Evolutionary conservation across 2,888 invertebrate species (phyloP).

Genomic region (Drosophila anomelani): DNA sequence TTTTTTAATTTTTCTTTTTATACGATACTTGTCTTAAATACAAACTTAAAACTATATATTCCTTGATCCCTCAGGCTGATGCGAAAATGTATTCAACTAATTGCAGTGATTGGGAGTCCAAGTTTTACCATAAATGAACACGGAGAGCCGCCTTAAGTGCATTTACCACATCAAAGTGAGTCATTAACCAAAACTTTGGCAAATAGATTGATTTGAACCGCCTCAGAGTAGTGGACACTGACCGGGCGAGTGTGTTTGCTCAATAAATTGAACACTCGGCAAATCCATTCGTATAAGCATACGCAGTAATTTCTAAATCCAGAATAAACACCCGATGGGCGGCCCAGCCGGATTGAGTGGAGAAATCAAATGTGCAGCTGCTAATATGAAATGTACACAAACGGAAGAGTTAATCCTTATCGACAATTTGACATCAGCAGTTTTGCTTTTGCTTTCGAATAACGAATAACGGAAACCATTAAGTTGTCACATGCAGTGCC

Average conservation of each 20-base stretch:
- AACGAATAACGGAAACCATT: constrained; percentile 79
- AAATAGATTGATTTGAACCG: constrained; percentile 38
- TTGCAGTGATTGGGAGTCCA: constrained; percentile 10
- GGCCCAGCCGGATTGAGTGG: constrained; percentile 3
- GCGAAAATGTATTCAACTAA: constrained; percentile 14
- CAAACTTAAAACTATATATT: neutral
- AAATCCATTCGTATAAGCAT: constrained; percentile 12
- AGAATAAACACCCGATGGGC: constrained; percentile 62
- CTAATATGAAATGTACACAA: constrained; percentile 79
- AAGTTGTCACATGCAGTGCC: constrained; percentile 75
- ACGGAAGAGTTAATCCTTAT: constrained; percentile 79
- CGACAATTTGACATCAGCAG: constrained; percentile 79
- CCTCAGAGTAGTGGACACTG: constrained; percentile 24
- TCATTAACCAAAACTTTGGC: constrained; percentile 44
- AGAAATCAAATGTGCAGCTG: constrained; percentile 75
- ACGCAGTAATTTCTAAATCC: constrained; percentile 68
- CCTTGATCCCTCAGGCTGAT: neutral
- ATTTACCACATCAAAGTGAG: constrained; percentile 42
- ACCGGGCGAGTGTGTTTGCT: constrained; percentile 57
- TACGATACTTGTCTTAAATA: neutral
- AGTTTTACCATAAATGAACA: constrained; percentile 7
- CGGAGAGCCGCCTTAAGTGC: constrained; percentile 20
- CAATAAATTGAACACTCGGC: constrained; percentile 66
- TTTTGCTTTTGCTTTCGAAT: constrained; percentile 80
- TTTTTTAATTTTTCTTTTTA: neutral